Evolutionary conservation across 1,140 invertebrate genomes (phyloP).

Genomic region (Trichogramma pretiosum): DNA sequence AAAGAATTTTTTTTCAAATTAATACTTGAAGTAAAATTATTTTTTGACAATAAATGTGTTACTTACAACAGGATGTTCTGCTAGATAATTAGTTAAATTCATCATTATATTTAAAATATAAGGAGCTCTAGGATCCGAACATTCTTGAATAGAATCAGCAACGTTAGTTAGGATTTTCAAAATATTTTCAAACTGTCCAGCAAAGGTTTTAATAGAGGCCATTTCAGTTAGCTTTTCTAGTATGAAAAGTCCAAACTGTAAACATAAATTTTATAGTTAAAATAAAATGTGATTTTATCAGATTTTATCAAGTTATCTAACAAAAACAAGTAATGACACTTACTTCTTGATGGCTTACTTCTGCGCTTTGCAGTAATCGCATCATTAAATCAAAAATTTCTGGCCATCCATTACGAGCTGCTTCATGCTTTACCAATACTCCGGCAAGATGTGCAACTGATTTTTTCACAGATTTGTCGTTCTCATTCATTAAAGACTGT

Average conservation of each 20-base stretch:
- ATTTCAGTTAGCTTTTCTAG: too few species aligned
- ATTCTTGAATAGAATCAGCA: too few species aligned
- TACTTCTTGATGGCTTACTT: constrained; percentile 60
- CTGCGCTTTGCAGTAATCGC: constrained; percentile 46
- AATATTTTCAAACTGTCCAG: too few species aligned
- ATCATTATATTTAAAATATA: too few species aligned
- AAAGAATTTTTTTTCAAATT: not conserved
- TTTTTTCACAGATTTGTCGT: constrained; percentile 55
- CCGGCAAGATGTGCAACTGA: constrained; percentile 58
- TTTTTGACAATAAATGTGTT: constrained; percentile 6
- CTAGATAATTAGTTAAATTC: too few species aligned
- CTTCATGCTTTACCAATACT: constrained; percentile 62
- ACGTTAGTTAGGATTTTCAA: too few species aligned
- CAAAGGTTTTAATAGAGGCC: too few species aligned
- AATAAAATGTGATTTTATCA: constrained; percentile 10
- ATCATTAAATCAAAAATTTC: constrained; percentile 61
- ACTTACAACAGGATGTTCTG: too few species aligned
- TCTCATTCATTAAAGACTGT: constrained; percentile 53
- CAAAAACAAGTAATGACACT: constrained; percentile 4
- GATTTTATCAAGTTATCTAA: not conserved
- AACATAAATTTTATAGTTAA: too few species aligned
- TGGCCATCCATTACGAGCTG: constrained; percentile 57
- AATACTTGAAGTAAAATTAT: constrained; percentile 1
- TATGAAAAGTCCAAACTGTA: too few species aligned
- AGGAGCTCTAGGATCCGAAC: too few species aligned